phyloP scores from a whole-genome alignment of 2,797 vertebrate genomes.

The Acipenser transmontanus region DNA sequence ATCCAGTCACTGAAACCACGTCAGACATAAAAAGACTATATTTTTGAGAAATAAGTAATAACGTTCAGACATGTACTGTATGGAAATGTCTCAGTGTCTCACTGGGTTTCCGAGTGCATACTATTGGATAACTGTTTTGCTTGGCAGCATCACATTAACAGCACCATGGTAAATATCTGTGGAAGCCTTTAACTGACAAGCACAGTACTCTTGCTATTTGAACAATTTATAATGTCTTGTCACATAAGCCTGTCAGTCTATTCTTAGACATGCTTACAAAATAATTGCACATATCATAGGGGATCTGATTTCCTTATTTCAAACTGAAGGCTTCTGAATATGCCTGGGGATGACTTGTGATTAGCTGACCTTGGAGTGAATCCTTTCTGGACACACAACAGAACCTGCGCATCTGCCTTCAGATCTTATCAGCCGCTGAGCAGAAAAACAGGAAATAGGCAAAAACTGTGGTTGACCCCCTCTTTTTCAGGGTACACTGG shows the following conservation, averaged over 20 bases:
- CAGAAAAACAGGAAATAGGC: slow-evolving; percentile 5
- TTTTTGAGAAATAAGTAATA: no score
- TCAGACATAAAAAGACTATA: no score
- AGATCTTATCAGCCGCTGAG: not conserved
- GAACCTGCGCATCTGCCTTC: not conserved
- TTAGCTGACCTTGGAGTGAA: slow-evolving; percentile 6
- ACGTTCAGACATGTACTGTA: no score
- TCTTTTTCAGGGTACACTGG: not conserved
- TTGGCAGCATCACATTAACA: not conserved
- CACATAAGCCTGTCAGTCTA: not conserved
- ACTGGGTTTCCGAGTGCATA: no score
- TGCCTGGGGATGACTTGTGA: slow-evolving; percentile 1
- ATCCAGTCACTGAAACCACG: no score
- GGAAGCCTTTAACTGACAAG: not conserved
- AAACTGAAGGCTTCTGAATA: not conserved
- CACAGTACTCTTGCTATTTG: not conserved
- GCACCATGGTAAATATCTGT: not conserved
- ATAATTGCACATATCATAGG: slow-evolving; percentile 2
- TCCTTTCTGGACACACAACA: slow-evolving; percentile 3
- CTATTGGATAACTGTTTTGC: not conserved
- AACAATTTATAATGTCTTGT: slow-evolving; percentile 3
- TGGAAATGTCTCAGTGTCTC: no score
- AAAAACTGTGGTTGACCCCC: not conserved
- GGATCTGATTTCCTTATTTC: not conserved
- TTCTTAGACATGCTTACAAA: not conserved